Evolutionary conservation across 2,797 vertebrate genomes (phyloP), one percentile per base, ranked within the genome.

Genomic region (Diglossa cyanea): DNA sequence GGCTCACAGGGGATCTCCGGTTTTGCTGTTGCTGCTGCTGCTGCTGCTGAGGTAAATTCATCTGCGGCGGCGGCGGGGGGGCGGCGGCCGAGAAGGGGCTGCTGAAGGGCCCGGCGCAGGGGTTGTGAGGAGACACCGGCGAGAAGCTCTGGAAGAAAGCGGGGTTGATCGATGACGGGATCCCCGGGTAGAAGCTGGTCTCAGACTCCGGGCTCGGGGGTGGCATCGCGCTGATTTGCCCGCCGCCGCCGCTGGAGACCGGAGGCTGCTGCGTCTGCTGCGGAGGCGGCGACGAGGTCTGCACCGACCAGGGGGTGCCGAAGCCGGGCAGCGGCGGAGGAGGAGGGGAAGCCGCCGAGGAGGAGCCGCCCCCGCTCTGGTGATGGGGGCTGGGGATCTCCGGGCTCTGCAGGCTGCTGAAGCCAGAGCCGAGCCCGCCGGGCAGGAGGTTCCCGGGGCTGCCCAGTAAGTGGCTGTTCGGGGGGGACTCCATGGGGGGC

Each of bases 131-230:
- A 31, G 98, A 98, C 96, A 99, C 98, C 26, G 98, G 98, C 63
- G 99, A 99, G 96, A 99, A 99, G 96, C 99, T 98, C 97, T 99
- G 99, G 98, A 99, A 99, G 98, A 99, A 99, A 95, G 99, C 99
- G 97, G 99, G 98, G 98, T 98, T 99, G 97, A 99, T 98, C 95
- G 99, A 99, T 97, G 99, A 99, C 80, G 98, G 98, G 96, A 99
- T 98, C 93, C 99, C 98, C 26, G 99, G 98, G 97, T 99, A 99
- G 98, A 99, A 99, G 97, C 99, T 98, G 97, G 97, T 98, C 96
- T 99, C 99, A 10, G 98, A 97, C 77, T 99, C 99, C 47, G 98
- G 95, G 96, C 89, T 98, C 73, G 96, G 95, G 37, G 96, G 95
- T 72, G 98, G 97, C 95, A 98, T 97, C 91, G 98, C 98, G 96